Conservation (phyloP, 2,797 vertebrate species). For the Pseudomugil tenellus region DNA sequence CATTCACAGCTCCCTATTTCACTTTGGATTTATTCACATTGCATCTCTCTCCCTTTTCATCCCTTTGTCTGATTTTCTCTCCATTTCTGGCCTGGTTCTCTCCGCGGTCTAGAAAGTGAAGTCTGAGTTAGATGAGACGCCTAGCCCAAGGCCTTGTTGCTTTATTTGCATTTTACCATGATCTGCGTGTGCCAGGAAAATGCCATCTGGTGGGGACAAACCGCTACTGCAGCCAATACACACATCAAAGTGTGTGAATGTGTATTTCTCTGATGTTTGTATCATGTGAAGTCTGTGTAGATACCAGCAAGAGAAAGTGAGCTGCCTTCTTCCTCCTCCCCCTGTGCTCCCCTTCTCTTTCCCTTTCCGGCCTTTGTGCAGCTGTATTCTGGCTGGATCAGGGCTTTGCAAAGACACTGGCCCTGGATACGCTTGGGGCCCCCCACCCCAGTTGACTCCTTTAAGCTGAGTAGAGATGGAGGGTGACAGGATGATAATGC, state of each 20-base stretch:
- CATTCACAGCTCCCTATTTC: constrained; percentile 66
- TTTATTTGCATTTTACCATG: constrained; percentile 80
- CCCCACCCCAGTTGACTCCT: constrained; percentile 63
- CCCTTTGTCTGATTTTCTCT: constrained; percentile 68
- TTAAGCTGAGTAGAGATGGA: constrained; percentile 77
- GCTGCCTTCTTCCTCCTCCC: constrained; percentile 48
- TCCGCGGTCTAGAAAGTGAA: constrained; percentile 73
- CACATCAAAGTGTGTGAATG: constrained; percentile 13
- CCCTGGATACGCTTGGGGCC: constrained; percentile 60
- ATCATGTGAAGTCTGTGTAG: constrained; percentile 48
- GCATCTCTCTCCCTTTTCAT: constrained; percentile 69
- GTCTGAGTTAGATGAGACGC: constrained; percentile 75
- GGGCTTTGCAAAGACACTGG: constrained; percentile 68
- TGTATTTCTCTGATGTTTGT: constrained; percentile 42
- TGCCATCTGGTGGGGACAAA: constrained; percentile 72
- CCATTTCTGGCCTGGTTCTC: constrained; percentile 67
- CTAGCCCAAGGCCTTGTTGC: constrained; percentile 77
- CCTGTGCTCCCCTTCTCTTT: constrained; percentile 68
- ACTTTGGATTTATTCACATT: constrained; percentile 70
- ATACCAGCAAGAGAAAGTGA: constrained; percentile 53
- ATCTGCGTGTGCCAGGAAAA: constrained; percentile 71
- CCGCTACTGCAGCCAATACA: constrained; percentile 39
- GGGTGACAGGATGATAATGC: constrained; percentile 82
- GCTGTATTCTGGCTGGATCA: constrained; percentile 72
- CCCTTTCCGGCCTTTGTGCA: constrained; percentile 77